A percentile compares a stretch with the other conserved stretches of the same genome.
phyloP scores from a whole-genome alignment of 2,888 invertebrate genomes.

The Ypsolopha scabrella region DNA sequence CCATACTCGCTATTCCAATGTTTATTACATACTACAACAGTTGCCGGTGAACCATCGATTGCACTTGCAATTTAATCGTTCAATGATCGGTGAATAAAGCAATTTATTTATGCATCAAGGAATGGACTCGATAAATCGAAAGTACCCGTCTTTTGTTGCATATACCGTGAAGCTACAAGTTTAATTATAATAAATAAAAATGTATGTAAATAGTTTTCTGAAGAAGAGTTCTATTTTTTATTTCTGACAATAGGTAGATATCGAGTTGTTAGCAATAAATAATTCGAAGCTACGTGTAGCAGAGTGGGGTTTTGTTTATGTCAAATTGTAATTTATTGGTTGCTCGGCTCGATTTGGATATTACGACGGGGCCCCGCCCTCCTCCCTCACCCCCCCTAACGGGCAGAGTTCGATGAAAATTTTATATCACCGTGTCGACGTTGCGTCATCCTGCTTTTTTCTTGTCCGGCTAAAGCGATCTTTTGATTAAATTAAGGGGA shows the following conservation, averaged over 20 bases:
- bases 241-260: slow-evolving; percentile 9
- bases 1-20: slow-evolving; percentile 12
- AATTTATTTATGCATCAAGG: background rate
- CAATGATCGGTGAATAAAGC: background rate
- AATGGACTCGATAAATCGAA: background rate
- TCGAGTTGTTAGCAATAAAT: slow-evolving; percentile 47
- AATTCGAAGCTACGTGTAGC: slow-evolving; percentile 50
- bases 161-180: too few species aligned
- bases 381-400: slow-evolving; percentile 19
- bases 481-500: slow-evolving; percentile 70
- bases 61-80: background rate
- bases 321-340: slow-evolving; percentile 68
- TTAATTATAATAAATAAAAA: too few species aligned
- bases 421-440: slow-evolving; percentile 58
- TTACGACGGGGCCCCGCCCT: slow-evolving; percentile 43
- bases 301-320: slow-evolving; percentile 61
- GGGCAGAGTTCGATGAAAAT: slow-evolving; percentile 48
- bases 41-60: background rate
- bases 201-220: too few species aligned
- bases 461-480: slow-evolving; percentile 60
- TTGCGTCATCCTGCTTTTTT: slow-evolving; percentile 62
- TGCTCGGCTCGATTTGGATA: slow-evolving; percentile 60
- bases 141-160: too few species aligned
- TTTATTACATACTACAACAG: slow-evolving; percentile 13
- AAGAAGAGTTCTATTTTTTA: too few species aligned